These are phyloP conservation scores for Meriones unguiculatus DNA, from an alignment of 2,113 vertebrate genomes.

Conservation along the genomic window DNA sequence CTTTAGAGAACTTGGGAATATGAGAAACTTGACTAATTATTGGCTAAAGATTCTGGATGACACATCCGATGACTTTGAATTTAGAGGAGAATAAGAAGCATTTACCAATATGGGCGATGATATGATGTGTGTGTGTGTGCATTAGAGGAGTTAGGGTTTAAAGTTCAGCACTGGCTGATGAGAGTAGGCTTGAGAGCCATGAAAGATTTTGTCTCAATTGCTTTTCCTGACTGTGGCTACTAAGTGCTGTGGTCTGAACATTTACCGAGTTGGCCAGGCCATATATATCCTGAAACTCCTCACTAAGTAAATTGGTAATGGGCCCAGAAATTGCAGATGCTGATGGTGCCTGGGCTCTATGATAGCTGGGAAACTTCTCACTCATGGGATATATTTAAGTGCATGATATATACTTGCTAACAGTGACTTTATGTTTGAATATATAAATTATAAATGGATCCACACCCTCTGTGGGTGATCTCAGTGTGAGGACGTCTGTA, in stretches of 20 bases:
- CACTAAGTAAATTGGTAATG: constrained; percentile 20
- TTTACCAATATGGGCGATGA: neutral
- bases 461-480: constrained; percentile 38
- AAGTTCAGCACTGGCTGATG: neutral
- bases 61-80: neutral
- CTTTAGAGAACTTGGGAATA: neutral
- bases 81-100: neutral
- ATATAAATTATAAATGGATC: constrained; percentile 67
- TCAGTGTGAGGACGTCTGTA: constrained; percentile 44
- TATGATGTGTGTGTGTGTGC: neutral
- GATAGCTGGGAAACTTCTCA: constrained; percentile 37
- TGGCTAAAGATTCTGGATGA: neutral
- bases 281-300: neutral
- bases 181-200: neutral
- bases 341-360: neutral
- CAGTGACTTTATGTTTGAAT: constrained; percentile 61
- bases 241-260: neutral
- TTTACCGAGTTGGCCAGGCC: neutral
- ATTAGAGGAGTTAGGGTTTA: neutral
- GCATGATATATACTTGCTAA: constrained; percentile 42
- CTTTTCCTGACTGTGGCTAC: neutral
- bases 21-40: neutral
- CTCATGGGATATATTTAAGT: constrained; percentile 44
- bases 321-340: constrained; percentile 31
- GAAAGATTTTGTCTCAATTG: neutral